These are phyloP conservation scores for Choristoneura rosaceana DNA, from an alignment of 2,888 invertebrate genomes.

Conservation along the genomic window DNA sequence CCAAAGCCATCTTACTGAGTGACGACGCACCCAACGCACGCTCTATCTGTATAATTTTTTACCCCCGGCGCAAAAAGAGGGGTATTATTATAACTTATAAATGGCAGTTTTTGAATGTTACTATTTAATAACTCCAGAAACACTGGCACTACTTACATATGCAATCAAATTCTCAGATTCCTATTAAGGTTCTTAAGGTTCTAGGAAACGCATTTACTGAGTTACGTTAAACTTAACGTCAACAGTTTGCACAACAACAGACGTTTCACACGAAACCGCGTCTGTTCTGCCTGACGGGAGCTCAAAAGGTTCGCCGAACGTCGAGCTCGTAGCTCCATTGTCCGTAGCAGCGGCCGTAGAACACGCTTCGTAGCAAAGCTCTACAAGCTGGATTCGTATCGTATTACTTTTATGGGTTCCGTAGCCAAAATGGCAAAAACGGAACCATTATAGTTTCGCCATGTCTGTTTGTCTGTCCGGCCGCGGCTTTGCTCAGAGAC, in stretches of 20 bases:
- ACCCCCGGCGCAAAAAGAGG: too few species aligned
- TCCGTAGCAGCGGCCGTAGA: slow-evolving; percentile 53
- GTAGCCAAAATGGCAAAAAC: too few species aligned
- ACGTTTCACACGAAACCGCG: slow-evolving; percentile 60
- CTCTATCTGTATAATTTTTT: not conserved
- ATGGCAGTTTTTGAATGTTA: too few species aligned
- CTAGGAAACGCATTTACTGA: slow-evolving; percentile 51
- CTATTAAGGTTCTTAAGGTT: not conserved
- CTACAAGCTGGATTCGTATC: not conserved
- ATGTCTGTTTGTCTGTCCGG: too few species aligned
- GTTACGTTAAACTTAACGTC: slow-evolving; percentile 45
- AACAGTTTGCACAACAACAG: slow-evolving; percentile 58
- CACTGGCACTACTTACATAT: not conserved
- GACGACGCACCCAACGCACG: slow-evolving; percentile 8
- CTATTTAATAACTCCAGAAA: not conserved
- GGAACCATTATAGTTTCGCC: too few species aligned
- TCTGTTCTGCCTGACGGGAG: slow-evolving; percentile 64
- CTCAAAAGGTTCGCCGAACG: slow-evolving; percentile 69
- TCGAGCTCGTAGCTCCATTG: slow-evolving; percentile 66
- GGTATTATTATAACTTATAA: too few species aligned
- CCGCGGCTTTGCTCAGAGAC: too few species aligned
- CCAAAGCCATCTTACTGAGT: slow-evolving; percentile 4
- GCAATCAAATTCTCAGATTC: not conserved
- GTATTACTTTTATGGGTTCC: too few species aligned
- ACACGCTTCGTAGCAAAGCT: slow-evolving; percentile 56